Evolutionary conservation across 1,140 invertebrate genomes (phyloP), one percentile per base, ranked within the genome.

Genomic region (Laupala kohalensis): DNA sequence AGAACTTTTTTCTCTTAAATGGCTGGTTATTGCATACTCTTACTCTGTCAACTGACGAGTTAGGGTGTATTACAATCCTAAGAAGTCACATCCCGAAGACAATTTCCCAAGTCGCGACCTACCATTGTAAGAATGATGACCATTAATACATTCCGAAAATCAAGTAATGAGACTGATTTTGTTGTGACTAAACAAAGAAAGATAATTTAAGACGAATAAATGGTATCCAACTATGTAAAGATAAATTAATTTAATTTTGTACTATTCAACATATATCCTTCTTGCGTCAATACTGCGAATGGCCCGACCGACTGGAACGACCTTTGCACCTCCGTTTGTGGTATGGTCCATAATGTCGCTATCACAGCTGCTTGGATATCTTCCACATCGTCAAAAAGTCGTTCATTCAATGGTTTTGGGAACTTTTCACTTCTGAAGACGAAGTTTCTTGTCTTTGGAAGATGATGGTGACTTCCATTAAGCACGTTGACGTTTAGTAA

Each of bases 191-290:
- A 53, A 4, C 37, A 53, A 4, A 4, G 37, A 19, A 53, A 53
- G 19, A 53, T 53, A 2, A 53, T 4, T 1, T 53, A 53, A 53
- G n/a, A n/a, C n/a, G n/a, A n/a, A n/a, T n/a, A n/a, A n/a, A n/a
- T n/a, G n/a, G n/a, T n/a, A n/a, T n/a, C n/a, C n/a, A n/a, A n/a
- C n/a, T n/a, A n/a, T n/a, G n/a, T n/a, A n/a, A n/a, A n/a, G n/a
- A n/a, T n/a, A n/a, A n/a, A n/a, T n/a, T 53, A 53, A 13, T 53
- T 13, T 19, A 2, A 13, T 9, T 53, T 53, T 69, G n/a, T 25
- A 30, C 30, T 69, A 69, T 30, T 69, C 68, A 69, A 69, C 28
- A 28, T 69, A 30, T 28, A 69, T 37, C 28, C 37, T 28, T 30
- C 28, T 25, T 6, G 68, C 68, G 9, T 69, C 27, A 37, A 30